These are phyloP conservation scores for Shinisaurus crocodilurus DNA, from an alignment of 2,113 vertebrate genomes.

Conservation along the genomic window DNA sequence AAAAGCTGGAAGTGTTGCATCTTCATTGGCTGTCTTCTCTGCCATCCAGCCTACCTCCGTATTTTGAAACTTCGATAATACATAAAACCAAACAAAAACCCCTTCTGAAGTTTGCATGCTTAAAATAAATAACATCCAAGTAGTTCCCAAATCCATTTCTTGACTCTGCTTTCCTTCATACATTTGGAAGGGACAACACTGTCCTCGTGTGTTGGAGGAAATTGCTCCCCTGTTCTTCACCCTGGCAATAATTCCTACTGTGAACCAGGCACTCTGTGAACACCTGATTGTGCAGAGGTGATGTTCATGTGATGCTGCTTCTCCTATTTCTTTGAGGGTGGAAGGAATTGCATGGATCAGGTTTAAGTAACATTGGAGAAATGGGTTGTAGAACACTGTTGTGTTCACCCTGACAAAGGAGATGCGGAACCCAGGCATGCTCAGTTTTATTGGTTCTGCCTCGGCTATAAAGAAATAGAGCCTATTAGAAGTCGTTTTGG, in stretches of 20 bases:
- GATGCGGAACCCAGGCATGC: background rate
- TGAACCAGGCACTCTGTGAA: background rate
- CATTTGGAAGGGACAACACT: background rate
- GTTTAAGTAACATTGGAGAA: background rate
- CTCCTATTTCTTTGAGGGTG: background rate
- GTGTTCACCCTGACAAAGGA: accelerated
- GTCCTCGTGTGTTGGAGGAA: too few species aligned
- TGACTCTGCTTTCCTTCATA: background rate
- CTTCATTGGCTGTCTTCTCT: background rate
- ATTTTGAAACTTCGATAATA: background rate
- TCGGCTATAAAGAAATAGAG: conserved; percentile 57
- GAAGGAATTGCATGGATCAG: background rate
- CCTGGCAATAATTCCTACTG: background rate
- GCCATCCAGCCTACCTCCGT: background rate
- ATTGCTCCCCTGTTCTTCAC: background rate
- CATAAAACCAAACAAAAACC: background rate
- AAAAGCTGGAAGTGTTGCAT: background rate
- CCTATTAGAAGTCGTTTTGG: conserved; percentile 73
- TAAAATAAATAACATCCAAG: background rate
- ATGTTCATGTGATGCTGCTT: background rate
- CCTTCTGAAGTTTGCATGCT: background rate
- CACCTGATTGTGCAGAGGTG: too few species aligned
- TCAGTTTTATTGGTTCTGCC: conserved; percentile 10
- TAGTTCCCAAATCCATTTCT: background rate
- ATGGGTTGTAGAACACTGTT: accelerated